A percentile compares a stretch with the other conserved stretches of the same genome.
These are phyloP conservation scores for Ferdinandea cuprea DNA, from an alignment of 2,888 invertebrate species.

Conservation along the genomic window DNA sequence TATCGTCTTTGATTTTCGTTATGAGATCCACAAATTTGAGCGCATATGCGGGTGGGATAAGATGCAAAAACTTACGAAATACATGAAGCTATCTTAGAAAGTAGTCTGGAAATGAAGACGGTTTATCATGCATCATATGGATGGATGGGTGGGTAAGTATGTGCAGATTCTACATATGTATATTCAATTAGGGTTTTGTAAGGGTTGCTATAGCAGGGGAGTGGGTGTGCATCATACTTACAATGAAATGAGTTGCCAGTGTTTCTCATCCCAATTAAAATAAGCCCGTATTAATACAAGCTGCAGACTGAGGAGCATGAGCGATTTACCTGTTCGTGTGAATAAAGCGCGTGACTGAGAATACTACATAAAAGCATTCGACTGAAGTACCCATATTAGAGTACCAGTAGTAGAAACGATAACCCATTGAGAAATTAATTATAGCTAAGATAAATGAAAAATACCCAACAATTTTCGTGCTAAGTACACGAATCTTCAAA, in stretches of 20 bases:
- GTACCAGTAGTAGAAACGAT: not conserved
- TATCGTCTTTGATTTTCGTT: slow-evolving; percentile 56
- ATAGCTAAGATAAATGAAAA: too few relatives aligned
- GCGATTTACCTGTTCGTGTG: slow-evolving; percentile 29
- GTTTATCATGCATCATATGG: slow-evolving; percentile 49
- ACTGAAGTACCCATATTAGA: not conserved
- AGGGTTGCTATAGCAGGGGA: slow-evolving; percentile 25
- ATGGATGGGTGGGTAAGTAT: slow-evolving; percentile 54
- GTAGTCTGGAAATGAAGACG: slow-evolving; percentile 27
- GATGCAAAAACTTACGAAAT: slow-evolving; percentile 26
- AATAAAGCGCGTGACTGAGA: slow-evolving; percentile 46
- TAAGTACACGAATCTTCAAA: too few relatives aligned
- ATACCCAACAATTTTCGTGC: too few relatives aligned
- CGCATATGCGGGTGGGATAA: slow-evolving; percentile 63
- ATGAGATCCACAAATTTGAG: slow-evolving; percentile 11
- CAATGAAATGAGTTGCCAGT: not conserved
- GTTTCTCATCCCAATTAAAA: slow-evolving; percentile 22
- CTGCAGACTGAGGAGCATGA: not conserved
- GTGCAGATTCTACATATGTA: slow-evolving; percentile 44
- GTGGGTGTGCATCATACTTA: slow-evolving; percentile 24
- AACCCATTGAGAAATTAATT: too few relatives aligned
- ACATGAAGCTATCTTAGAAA: slow-evolving; percentile 22
- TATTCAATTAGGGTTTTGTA: slow-evolving; percentile 26
- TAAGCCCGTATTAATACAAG: slow-evolving; percentile 22
- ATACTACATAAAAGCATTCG: not conserved